Conservation (phyloP, 2,888 invertebrate genomes). For the Papilio demoleus region DNA sequence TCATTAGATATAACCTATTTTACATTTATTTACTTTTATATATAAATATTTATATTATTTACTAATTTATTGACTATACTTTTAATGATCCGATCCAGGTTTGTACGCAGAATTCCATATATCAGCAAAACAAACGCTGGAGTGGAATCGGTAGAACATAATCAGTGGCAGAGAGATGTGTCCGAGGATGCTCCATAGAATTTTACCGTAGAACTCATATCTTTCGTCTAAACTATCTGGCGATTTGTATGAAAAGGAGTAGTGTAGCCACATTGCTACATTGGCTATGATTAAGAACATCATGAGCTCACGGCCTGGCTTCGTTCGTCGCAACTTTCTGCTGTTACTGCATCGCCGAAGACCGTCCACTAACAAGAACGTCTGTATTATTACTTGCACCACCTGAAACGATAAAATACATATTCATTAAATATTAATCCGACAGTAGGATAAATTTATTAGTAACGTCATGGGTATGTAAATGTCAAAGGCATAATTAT, state of each 20-base stretch:
- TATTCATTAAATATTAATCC: background rate
- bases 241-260: slow-evolving; percentile 86
- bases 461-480: background rate
- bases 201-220: slow-evolving; percentile 87
- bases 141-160: slow-evolving; percentile 91
- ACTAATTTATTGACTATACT: slow-evolving; percentile 13
- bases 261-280: slow-evolving; percentile 90
- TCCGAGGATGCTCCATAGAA: slow-evolving; percentile 88
- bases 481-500: background rate
- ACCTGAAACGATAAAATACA: slow-evolving; percentile 76
- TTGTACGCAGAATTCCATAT: slow-evolving; percentile 91
- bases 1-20: background rate
- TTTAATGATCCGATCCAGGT: slow-evolving; percentile 76
- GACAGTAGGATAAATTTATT: background rate
- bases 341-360: slow-evolving; percentile 89
- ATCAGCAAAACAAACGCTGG: slow-evolving; percentile 90
- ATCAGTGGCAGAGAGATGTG: slow-evolving; percentile 89
- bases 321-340: slow-evolving; percentile 84
- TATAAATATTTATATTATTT: background rate
- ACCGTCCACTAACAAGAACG: slow-evolving; percentile 88
- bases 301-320: slow-evolving; percentile 89
- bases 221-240: slow-evolving; percentile 80
- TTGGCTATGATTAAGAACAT: slow-evolving; percentile 90
- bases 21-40: background rate
- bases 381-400: slow-evolving; percentile 89